Evolutionary conservation across 2,888 invertebrate species (phyloP), one percentile per base, ranked within the genome.

Genomic region (Amphimallon solstitiale): DNA sequence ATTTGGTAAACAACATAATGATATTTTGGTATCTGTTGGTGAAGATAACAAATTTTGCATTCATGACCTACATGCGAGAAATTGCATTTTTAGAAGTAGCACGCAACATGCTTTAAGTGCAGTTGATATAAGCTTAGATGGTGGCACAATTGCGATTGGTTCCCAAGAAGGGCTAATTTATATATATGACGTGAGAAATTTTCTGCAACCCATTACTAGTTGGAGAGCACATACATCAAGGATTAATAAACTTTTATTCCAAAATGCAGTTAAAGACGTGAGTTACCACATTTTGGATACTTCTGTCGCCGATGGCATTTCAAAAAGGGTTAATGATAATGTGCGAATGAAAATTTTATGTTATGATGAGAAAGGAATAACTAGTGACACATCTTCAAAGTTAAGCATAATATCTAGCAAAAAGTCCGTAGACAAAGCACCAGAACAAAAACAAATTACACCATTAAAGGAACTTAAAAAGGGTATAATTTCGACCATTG

Each of bases 21-120:
- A 77, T 49, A 65, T 75, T 9, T 37, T 80, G 14, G 66, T 80
- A 14, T 75, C 77, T 2, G 74, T 76, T 2, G 79, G 79, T 12
- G 72, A 72, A 61, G 78, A 80, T 56, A 68, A 74, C 49, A 79
- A 78, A 64, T 74, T 81, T 23, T 77, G 76, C 67, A 71, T 79
- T 0, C 71, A 75, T 14, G 78, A 81, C 59, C 59, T 73, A 17
- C 65, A 67, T 12, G 68, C 69, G 1, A 66, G 74, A 15, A 72
- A 74, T 37, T 75, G 73, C 34, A 56, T 74, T 29, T 80, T 78
- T 62, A 74, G 77, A 56, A 77, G 76, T 63, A 75, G 72, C 65
- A 63, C 78, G 4, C 76, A 75, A 38, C 74, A 77, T 48, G 73
- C 76, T 1, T 70, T 80, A 0, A 77, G 77, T 2, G 70, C 75